These are phyloP conservation scores for Hymenochirus boettgeri DNA, from an alignment of 2,113 vertebrate species.

Conservation along the genomic window DNA sequence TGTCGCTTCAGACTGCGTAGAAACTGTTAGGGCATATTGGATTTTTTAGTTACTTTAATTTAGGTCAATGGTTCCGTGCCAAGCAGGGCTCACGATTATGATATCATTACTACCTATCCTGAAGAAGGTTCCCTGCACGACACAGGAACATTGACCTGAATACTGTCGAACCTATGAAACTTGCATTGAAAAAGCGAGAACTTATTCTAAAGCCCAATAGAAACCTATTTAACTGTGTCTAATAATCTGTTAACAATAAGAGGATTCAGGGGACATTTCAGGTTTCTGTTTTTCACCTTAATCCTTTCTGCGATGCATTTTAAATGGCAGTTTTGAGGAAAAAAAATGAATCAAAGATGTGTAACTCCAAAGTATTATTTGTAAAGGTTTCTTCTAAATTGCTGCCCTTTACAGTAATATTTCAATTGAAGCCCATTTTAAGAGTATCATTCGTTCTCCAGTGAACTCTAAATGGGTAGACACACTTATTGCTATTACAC, in stretches of 20 bases:
- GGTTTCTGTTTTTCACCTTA: background rate
- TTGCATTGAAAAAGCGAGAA: no score
- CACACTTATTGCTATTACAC: slow-evolving; percentile 4
- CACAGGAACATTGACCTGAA: background rate
- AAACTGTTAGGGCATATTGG: background rate
- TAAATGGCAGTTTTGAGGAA: background rate
- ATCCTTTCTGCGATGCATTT: background rate
- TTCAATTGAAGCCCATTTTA: background rate
- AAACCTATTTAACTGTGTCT: no score
- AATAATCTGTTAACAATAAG: no score
- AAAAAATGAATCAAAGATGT: background rate
- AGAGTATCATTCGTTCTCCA: slow-evolving; percentile 7
- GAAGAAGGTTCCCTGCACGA: background rate
- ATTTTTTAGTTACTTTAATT: background rate
- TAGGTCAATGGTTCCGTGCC: background rate
- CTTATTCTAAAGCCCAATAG: no score
- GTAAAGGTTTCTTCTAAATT: slow-evolving; percentile 4
- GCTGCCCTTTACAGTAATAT: slow-evolving; percentile 4
- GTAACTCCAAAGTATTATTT: background rate
- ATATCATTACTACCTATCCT: background rate
- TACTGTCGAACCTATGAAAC: background rate
- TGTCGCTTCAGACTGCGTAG: background rate
- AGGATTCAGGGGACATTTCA: no score
- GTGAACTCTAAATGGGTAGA: slow-evolving; percentile 2
- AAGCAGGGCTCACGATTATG: background rate